phyloP scores from a whole-genome alignment of 2,797 vertebrate species.

The Microctenopoma stevenorrisi region DNA sequence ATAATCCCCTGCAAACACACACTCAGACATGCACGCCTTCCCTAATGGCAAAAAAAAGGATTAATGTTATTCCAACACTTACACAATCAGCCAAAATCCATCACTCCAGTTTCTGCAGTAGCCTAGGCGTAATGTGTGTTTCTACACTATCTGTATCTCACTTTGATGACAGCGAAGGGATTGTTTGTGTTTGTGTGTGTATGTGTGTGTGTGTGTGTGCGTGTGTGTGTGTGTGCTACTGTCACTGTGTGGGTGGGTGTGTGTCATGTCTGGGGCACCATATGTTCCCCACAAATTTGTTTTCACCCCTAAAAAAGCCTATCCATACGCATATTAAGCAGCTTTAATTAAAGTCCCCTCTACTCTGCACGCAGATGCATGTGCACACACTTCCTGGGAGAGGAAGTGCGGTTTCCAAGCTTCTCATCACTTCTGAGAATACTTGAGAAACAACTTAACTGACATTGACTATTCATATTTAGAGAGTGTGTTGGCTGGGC shows the following conservation, averaged over 20 bases:
- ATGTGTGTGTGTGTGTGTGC: slow-evolving; percentile 52
- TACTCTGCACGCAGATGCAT: slow-evolving; percentile 19
- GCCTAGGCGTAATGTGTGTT: slow-evolving; percentile 34
- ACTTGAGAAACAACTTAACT: slow-evolving; percentile 80
- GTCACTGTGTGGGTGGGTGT: slow-evolving; percentile 56
- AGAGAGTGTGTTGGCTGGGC: slow-evolving; percentile 70
- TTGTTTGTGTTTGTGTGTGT: slow-evolving; percentile 58
- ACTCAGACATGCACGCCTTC: slow-evolving; percentile 38
- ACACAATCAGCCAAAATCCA: slow-evolving; percentile 67
- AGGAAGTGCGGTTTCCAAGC: slow-evolving; percentile 70
- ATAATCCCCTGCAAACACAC: slow-evolving; percentile 60
- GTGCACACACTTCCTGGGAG: slow-evolving; percentile 63
- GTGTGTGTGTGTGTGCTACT: too few relatives aligned
- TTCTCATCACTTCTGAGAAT: slow-evolving; percentile 64
- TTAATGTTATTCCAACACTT: slow-evolving; percentile 75
- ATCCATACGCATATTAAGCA: slow-evolving; percentile 80
- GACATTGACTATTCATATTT: slow-evolving; percentile 79
- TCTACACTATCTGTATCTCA: slow-evolving; percentile 16
- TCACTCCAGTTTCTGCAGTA: slow-evolving; percentile 62
- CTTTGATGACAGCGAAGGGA: slow-evolving; percentile 57
- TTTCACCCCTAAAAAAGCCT: slow-evolving; percentile 79
- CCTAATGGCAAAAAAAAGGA: slow-evolving; percentile 53
- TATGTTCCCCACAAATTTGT: slow-evolving; percentile 83
- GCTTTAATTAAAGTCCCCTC: slow-evolving; percentile 77
- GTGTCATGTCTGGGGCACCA: slow-evolving; percentile 81